Evolutionary conservation across 2,888 invertebrate species (phyloP), one percentile per base, ranked within the genome.

Genomic region (Limnephilus marmoratus): DNA sequence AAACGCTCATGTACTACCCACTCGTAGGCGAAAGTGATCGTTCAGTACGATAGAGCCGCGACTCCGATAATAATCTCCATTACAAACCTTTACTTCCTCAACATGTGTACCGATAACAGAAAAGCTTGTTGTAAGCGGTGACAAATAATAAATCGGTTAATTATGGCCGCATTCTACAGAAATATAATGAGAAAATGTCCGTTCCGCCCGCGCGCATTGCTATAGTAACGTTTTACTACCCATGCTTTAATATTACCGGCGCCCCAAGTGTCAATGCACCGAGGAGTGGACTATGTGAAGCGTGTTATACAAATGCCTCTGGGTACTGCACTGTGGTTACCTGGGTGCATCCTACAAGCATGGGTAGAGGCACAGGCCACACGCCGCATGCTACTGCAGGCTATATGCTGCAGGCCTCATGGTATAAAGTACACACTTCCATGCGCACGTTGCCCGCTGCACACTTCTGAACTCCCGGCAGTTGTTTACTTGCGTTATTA

Each of bases 151-250:
- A 68, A 68, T 68, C 24, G 68, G 9, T 7, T 68, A 68, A 68
- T 68, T 68, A n/a, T 68, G 24, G 68, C n/a, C 24, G 24, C 68
- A n/a, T 68, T 68, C 68, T n/a, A 24, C 68, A 68, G 24, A 68
- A 68, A 68, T 68, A n/a, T 68, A 68, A 68, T n/a, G 68, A 68
- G 68, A 68, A n/a, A 68, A 68, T 68, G n/a, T 68, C 68, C 68
- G 68, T 68, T 68, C 68, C 68, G 68, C 68, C 68, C 68, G 68
- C 68, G 68, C 68, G 68, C 68, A 24, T n/a, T 68, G 68, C 9
- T 7, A 68, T 68, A 68, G 24, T 68, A 68, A n/a, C 9, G 68
- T 68, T 68, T 68, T 68, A 68, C 68, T 68, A 68, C 24, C 68
- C 24, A 68, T 68, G 68, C 68, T 68, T 24, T 68, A 24, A 68